Base-by-base conservation (phyloP, 2,888 invertebrate genomes). In the Hyalella azteca region DNA sequence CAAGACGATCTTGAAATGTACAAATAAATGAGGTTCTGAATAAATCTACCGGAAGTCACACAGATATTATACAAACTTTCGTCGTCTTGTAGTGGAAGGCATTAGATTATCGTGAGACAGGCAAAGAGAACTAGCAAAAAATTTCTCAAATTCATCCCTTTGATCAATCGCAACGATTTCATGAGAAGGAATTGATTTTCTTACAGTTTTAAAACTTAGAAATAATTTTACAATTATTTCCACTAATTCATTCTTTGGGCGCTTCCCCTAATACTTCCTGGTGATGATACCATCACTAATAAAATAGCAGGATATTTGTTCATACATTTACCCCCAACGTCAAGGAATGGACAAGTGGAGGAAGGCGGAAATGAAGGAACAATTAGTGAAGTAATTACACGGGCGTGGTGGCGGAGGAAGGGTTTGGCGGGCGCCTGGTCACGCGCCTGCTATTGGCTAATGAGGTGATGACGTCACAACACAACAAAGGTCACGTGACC, bases 401-500 rank as follows among this genome's bases (percentile, higher is more conserved):
- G 11, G n/a, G 54, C 26, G 26, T 22, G 54, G 29, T 29, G 54
- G 22, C 54, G 29, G 22, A 11, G 29, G 54, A 54, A 54, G 54
- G 54, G 54, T 54, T 54, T 54, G 26, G 29, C 22, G 54, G 22
- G 54, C 13, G 54, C 11, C 54, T 5, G 3, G 54, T 26, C 54
- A 54, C 54, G 54, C 66, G 66, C 13, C 66, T 32, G 13, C 36
- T 36, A 66, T 66, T 66, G 66, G 66, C 36, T 66, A 66, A 66
- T 66, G 66, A 66, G 66, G 66, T 36, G 39, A 36, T 66, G 66
- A 66, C 66, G 66, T 66, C 66, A 66, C n/a, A 45, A n/a, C 66
- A 66, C 32, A 66, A 66, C 66, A 66, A 66, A 36, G 29, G 66
- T 66, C 66, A 66, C 66, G 66, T 66, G 66, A 66, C 66, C 66